Conservation (phyloP, 2,113 vertebrate genomes). For the Orthochromis indermauri region DNA sequence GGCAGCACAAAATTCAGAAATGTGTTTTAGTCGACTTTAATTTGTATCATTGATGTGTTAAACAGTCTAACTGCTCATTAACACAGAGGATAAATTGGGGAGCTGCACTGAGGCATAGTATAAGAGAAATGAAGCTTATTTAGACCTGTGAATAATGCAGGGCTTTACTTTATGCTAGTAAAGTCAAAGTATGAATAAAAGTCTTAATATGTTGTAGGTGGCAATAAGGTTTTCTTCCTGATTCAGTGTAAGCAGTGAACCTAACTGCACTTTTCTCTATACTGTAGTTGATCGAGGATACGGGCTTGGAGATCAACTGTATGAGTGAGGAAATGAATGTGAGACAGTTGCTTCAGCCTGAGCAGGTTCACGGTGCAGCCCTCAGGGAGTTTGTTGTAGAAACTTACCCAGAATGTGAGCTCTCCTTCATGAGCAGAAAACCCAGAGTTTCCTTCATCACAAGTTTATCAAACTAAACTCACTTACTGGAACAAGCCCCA, state of each 20-base stretch:
- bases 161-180: neutral
- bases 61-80: neutral
- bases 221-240: neutral
- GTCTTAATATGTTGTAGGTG: neutral
- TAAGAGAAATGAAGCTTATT: neutral
- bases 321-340: neutral
- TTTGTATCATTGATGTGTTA: neutral
- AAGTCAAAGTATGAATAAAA: neutral
- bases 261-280: neutral
- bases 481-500: neutral
- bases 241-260: neutral
- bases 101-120: neutral
- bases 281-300: neutral
- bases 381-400: neutral
- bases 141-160: neutral
- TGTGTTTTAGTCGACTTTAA: neutral
- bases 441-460: neutral
- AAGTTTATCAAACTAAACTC: neutral
- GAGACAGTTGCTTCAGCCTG: neutral
- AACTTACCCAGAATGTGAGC: neutral
- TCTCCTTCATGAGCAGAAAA: neutral
- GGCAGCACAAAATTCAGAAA: accelerated
- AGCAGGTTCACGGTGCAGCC: neutral
- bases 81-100: neutral
- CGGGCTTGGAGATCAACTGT: neutral